phyloP scores from a whole-genome alignment of 2,888 invertebrate genomes.

The Cinara cedri region DNA sequence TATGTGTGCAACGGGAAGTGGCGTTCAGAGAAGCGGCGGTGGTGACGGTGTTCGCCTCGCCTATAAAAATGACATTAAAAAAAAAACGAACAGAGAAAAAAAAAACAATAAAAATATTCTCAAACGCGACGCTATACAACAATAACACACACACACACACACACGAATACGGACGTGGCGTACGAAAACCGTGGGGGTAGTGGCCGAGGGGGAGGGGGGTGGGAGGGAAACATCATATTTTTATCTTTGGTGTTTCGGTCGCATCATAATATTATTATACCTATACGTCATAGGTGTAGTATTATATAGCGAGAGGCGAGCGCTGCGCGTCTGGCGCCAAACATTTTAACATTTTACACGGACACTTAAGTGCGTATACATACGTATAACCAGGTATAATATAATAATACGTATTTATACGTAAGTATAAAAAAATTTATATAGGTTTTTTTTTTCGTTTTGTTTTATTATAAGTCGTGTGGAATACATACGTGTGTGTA shows the following conservation, averaged over 20 bases:
- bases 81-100: constrained; percentile 14
- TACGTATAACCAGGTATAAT: too few species aligned
- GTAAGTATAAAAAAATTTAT: too few species aligned
- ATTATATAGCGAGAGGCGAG: background rate
- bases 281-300: background rate
- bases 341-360: constrained; percentile 56
- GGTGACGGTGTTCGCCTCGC: constrained; percentile 28
- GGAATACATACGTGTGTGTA: constrained; percentile 10
- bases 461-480: too few species aligned
- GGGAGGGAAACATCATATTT: constrained; percentile 46
- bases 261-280: constrained; percentile 41
- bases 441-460: constrained; percentile 38
- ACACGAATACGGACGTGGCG: too few species aligned
- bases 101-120: constrained; percentile 55
- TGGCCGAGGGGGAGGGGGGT: too few species aligned
- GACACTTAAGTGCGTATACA: background rate
- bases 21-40: background rate
- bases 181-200: too few species aligned
- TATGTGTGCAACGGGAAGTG: constrained; percentile 35
- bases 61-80: constrained; percentile 47
- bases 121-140: constrained; percentile 3
- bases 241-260: constrained; percentile 37
- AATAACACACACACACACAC: background rate
- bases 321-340: constrained; percentile 51
- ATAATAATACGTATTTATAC: too few species aligned